Evolutionary conservation across 1,140 invertebrate species (phyloP), one percentile per base, ranked within the genome.

Genomic region (Cotesia chilonis): DNA sequence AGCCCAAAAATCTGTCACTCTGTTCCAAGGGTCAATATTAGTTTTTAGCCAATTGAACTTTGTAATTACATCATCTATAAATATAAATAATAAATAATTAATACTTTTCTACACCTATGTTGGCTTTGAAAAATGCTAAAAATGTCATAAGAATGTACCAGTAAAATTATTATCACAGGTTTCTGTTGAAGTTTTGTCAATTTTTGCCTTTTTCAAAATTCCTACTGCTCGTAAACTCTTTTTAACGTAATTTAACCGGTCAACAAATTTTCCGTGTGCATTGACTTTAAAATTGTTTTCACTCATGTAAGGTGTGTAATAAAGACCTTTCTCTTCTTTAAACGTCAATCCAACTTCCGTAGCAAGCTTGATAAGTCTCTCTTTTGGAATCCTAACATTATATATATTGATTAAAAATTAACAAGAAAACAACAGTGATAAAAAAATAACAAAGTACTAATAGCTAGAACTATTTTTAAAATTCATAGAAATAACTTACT

Each of bases 391-490:
- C 35, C 52, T 36, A 51, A 0, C 4, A 68, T 59, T 12, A 47
- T 14, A 51, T 41, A 12, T 4, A 72, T n/a, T 10, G 4, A 67
- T 10, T 55, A 61, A 68, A 68, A 68, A 38, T n/a, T 6, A 38
- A 38, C 6, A 38, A 38, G 3, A 38, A 38, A 38, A 38, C 3
- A 38, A 38, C 37, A 4, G 37, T 3, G 6, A 38, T 38, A 38
- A 38, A 38, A 6, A 38, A 38, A 52, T 63, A 36, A n/a, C 9
- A 73, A 69, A 67, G 4, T 6, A 47, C 4, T 35, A 5, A 17
- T 17, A 4, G 37, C 37, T 17, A 51, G 2, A 51, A n/a, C 0
- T 20, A 0, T 20, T 54, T 38, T 4, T 3, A 72, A 35, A 72
- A 4, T 20, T 14, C 3, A 9, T 38, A 41, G 17, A 10, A 10